Evolutionary conservation across 2,888 invertebrate species (phyloP), one percentile per base, ranked within the genome.

Genomic region (Seira sanloemensis): DNA sequence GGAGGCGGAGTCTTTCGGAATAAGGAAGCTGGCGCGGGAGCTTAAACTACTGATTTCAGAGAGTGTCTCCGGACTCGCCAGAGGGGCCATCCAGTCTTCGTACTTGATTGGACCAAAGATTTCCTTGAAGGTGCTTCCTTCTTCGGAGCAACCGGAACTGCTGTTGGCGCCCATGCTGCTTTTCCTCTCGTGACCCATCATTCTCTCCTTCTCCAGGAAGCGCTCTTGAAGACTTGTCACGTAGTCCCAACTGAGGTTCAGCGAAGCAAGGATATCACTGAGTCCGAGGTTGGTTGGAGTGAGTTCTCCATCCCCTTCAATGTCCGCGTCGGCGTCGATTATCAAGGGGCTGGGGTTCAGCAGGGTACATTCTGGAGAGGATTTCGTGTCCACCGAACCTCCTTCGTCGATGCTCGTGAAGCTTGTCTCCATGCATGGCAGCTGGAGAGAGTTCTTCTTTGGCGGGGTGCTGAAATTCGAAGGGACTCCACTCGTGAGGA

Each of bases 31-130:
- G 23, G 94, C 93, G 86, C 94, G 92, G 24, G 95, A 95, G 89
- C 94, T 94, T 77, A 95, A 93, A 90, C 95, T 95, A 1, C 95
- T 95, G n/a, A 95, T 93, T 90, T 96, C 96, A 0, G 95, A 96
- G 16, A 96, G 91, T 0, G 95, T 95, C 91, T 96, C 96, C 0
- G 96, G 96, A 74, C 96, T 95, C 9, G 96, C 96, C 23, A 96
- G 90, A 0, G 96, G 96, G 0, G 96, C 96, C 84, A 94, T 91
- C 94, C 94, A 94, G 89, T 94, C 94, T 88, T 94, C 94, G 88
- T 93, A 93, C 26, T 89, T 89, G n/a, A 88, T 89, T 90, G 91
- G 86, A 90, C 89, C 89, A 80, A 89, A 89, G 26, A 90, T 88
- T 72, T 89, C 89, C 68, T 88, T 88, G 75, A 89, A 87, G 9